Percentiles rank a stretch among this genome's conserved stretches.
Conservation (phyloP, 2,113 vertebrate genomes). For the Platichthys stellatus region DNA sequence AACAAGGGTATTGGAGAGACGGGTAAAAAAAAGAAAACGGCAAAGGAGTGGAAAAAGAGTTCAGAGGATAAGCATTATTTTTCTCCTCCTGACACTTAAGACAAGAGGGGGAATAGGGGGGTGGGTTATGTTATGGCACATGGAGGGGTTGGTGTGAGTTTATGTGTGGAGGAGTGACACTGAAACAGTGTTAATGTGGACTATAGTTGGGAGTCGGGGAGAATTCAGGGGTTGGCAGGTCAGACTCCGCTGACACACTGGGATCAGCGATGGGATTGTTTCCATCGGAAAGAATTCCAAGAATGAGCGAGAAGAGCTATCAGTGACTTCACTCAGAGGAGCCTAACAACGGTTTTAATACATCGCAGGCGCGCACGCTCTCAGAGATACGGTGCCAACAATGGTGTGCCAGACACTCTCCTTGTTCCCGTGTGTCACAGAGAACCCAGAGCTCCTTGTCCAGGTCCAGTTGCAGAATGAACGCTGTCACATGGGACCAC, state of each 20-base stretch:
- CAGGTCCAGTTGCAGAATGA: slow-evolving; percentile 26
- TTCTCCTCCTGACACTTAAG: slow-evolving; percentile 37
- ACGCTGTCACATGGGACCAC: slow-evolving; percentile 31
- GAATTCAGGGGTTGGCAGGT: slow-evolving; percentile 70
- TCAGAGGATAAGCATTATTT: slow-evolving; percentile 43
- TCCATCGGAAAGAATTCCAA: slow-evolving; percentile 86
- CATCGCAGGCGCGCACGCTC: slow-evolving; percentile 54
- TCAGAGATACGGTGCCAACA: slow-evolving; percentile 61
- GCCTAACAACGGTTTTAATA: slow-evolving; percentile 76
- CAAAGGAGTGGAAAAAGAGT: slow-evolving; percentile 44
- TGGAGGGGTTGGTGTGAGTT: slow-evolving; percentile 49
- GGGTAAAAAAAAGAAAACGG: slow-evolving; percentile 12
- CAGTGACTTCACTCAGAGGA: slow-evolving; percentile 78
- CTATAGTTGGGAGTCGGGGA: slow-evolving; percentile 64
- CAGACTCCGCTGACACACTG: slow-evolving; percentile 79
- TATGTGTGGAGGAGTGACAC: slow-evolving; percentile 49
- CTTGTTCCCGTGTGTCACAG: slow-evolving; percentile 19
- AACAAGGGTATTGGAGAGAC: slow-evolving; percentile 34
- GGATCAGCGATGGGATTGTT: slow-evolving; percentile 83
- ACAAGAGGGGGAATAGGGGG: slow-evolving; percentile 6
- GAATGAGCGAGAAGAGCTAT: slow-evolving; percentile 85
- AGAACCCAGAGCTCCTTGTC: background rate
- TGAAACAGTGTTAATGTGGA: slow-evolving; percentile 68
- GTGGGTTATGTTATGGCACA: slow-evolving; percentile 41
- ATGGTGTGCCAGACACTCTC: slow-evolving; percentile 51